Evolutionary conservation across 2,797 vertebrate genomes (phyloP).

Genomic region (Sciurus carolinensis): DNA sequence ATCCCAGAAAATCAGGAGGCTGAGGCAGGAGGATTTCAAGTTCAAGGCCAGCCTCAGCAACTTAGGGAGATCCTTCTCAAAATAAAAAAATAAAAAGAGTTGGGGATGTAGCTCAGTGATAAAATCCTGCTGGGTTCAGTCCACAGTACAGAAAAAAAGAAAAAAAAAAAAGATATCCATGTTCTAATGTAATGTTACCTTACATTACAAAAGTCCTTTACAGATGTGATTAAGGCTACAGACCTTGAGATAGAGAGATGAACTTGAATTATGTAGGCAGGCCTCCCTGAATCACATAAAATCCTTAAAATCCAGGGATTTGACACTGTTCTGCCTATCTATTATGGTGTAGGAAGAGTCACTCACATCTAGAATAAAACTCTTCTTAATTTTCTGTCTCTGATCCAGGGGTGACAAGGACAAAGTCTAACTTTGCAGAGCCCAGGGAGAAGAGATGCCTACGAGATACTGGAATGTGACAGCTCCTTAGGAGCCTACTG

Average conservation of each 20-base stretch:
- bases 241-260: background rate
- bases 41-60: too few relatives aligned
- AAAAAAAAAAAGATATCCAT: too few relatives aligned
- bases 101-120: too few relatives aligned
- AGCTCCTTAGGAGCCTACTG: conserved; percentile 25
- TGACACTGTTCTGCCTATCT: background rate
- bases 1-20: too few relatives aligned
- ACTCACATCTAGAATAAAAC: background rate
- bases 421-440: background rate
- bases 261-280: background rate
- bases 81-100: too few relatives aligned
- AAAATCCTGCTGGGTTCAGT: too few relatives aligned
- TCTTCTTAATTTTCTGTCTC: background rate
- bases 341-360: background rate
- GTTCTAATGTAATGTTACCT: background rate
- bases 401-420: background rate
- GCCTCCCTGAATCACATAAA: background rate
- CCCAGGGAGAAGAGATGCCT: background rate
- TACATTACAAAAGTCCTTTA: background rate
- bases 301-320: background rate
- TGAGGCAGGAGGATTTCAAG: too few relatives aligned
- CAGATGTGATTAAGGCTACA: background rate
- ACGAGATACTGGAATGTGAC: background rate
- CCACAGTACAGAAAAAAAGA: too few relatives aligned
- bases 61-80: too few relatives aligned